These are phyloP conservation scores for Rhynchopsitta pachyrhyncha DNA, from an alignment of 2,113 vertebrate genomes.

Conservation along the genomic window DNA sequence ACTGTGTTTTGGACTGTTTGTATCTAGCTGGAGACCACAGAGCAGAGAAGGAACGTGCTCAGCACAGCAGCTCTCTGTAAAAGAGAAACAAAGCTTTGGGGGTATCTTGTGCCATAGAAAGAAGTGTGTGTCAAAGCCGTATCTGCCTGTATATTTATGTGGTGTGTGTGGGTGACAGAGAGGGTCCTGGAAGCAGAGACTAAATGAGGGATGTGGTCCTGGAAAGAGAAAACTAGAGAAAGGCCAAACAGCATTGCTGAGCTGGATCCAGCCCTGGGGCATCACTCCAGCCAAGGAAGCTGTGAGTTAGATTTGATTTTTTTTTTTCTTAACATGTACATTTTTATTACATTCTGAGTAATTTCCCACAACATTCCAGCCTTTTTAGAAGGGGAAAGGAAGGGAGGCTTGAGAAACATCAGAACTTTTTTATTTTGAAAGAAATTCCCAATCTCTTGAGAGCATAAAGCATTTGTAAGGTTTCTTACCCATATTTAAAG, in stretches of 20 bases:
- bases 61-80: neutral
- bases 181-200: slow-evolving; percentile 46
- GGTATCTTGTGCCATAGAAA: slow-evolving; percentile 39
- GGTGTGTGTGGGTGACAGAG: slow-evolving; percentile 52
- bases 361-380: slow-evolving; percentile 67
- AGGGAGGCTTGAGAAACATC: slow-evolving; percentile 24
- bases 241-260: slow-evolving; percentile 74
- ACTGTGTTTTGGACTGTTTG: neutral
- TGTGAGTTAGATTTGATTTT: slow-evolving; percentile 20
- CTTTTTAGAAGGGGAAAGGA: slow-evolving; percentile 15
- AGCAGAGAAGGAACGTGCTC: slow-evolving; percentile 1
- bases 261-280: slow-evolving; percentile 61
- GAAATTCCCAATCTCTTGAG: slow-evolving; percentile 27
- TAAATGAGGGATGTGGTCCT: slow-evolving; percentile 58
- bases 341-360: slow-evolving; percentile 59
- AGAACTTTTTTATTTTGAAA: neutral
- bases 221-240: slow-evolving; percentile 62
- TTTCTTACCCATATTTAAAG: neutral
- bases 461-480: slow-evolving; percentile 32
- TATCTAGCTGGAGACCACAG: slow-evolving; percentile 4
- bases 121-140: neutral
- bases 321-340: neutral
- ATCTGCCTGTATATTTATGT: slow-evolving; percentile 48
- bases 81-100: slow-evolving; percentile 22
- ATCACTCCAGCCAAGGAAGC: slow-evolving; percentile 66